Base-by-base conservation (phyloP, 2,797 vertebrate species). In the Smutsia gigantea region DNA sequence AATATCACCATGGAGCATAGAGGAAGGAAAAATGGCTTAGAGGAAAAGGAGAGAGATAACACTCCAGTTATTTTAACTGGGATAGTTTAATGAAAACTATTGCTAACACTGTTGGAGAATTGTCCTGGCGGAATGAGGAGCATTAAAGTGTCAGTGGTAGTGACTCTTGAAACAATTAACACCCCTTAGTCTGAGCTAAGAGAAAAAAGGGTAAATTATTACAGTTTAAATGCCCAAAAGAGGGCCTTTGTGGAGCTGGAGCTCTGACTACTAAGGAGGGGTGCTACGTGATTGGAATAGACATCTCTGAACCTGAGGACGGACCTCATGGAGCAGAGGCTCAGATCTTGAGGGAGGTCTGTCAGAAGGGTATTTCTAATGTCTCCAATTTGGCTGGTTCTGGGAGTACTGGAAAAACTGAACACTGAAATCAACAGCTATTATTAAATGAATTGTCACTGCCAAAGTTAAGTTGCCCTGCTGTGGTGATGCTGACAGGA, bases 21-120 rank as follows among this genome's bases (percentile, higher is more conserved):
- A 23, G 0, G 3, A 83, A 68, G 5, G 14, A 37, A 0, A 87
- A 0, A 12, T 1, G 0, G 6, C 17, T 55, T 53, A 61, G 2
- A 51, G 34, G 7, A n/a, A 57, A 3, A 86, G 37, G 13, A 83
- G 34, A 37, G 6, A 61, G 17, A 17, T 51, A 59, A 17, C 7
- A 18, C 51, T 57, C 4, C 11, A 21, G 4, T 64, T 63, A 34
- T 69, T 64, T 89, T 51, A 78, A 27, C 4, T 78, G 19, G 57
- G 13, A 18, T 71, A 46, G 27, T 85, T 89, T 85, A 82, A 63
- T 63, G 68, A 74, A 87, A 61, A n/a, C 1, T 66, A 29, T 31
- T 51, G 3, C 14, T 87, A 39, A 25, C 7, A 29, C 61, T 69
- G 14, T 74, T 61, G 34, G 13, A 57, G 34, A 90, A 49, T 10